Evolutionary conservation across 2,888 invertebrate genomes (phyloP).

Genomic region (Dynastes grantii): DNA sequence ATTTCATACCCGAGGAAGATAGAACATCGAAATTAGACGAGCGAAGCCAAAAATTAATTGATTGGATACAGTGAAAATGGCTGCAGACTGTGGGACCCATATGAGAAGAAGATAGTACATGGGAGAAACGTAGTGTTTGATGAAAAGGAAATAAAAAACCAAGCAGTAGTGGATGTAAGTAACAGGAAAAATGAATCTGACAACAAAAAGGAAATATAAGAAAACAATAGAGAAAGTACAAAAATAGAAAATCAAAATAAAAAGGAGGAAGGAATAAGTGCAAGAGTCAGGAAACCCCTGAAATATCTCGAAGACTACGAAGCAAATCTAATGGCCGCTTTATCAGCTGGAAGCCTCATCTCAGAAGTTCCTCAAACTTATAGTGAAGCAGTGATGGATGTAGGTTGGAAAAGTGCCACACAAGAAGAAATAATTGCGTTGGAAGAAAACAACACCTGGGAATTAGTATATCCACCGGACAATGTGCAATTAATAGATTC

Average conservation of each 20-base stretch:
- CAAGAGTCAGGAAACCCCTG: too few relatives aligned
- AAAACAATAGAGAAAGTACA: neutral
- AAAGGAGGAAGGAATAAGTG: too few relatives aligned
- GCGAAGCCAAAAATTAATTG: too few relatives aligned
- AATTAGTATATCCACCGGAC: constrained; percentile 50
- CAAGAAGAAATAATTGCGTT: constrained; percentile 53
- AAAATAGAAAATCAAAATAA: neutral
- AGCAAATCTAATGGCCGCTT: neutral
- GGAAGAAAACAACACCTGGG: constrained; percentile 56
- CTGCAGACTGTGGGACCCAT: neutral
- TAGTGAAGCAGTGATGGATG: too few relatives aligned
- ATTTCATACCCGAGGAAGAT: too few relatives aligned
- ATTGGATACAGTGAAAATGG: neutral
- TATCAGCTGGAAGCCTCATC: neutral
- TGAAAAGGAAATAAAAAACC: too few relatives aligned
- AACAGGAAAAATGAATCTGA: neutral
- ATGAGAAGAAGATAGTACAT: neutral
- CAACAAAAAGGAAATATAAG: neutral
- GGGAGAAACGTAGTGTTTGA: neutral
- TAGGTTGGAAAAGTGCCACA: constrained; percentile 54
- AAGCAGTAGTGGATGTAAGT: too few relatives aligned
- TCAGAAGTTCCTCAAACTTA: neutral
- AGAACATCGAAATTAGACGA: too few relatives aligned
- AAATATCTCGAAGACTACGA: neutral
- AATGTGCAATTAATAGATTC: neutral